Percentiles rank a stretch among this genome's conserved stretches.
Conservation (phyloP, 2,113 vertebrate species). For the Pogonocichla stellata region DNA sequence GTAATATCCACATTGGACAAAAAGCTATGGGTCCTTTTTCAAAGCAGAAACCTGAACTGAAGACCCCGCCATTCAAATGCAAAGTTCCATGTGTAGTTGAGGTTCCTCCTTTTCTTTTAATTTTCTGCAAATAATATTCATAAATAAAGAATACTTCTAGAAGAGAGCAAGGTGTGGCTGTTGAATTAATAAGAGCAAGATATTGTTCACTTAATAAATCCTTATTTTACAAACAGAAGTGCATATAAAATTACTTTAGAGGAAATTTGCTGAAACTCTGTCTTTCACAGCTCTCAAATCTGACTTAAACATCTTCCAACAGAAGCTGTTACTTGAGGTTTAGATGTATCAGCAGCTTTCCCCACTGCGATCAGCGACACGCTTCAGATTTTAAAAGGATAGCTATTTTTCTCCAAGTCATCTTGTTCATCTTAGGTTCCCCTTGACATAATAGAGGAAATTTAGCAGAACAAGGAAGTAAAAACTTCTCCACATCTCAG, state of each 20-base stretch:
- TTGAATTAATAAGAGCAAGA: neutral
- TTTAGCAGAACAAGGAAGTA: neutral
- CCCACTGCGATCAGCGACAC: fast-evolving
- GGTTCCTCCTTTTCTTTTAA: neutral
- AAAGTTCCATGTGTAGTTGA: neutral
- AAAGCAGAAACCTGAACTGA: neutral
- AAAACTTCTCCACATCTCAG: neutral
- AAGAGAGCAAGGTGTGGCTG: neutral
- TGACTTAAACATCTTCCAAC: neutral
- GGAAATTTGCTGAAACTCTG: neutral
- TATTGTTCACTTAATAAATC: neutral
- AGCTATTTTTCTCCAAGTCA: neutral
- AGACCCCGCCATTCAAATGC: neutral
- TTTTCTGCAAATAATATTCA: neutral
- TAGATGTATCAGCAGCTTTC: neutral
- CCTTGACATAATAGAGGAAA: neutral
- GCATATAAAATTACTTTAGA: neutral
- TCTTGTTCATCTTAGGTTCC: neutral
- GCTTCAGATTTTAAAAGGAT: neutral
- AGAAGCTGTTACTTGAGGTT: neutral
- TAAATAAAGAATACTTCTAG: neutral
- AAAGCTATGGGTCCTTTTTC: neutral
- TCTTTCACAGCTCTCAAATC: neutral
- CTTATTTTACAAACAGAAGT: neutral
- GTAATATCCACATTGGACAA: neutral